phyloP scores from a whole-genome alignment of 2,888 invertebrate species.

The Cyclophora albipunctata region DNA sequence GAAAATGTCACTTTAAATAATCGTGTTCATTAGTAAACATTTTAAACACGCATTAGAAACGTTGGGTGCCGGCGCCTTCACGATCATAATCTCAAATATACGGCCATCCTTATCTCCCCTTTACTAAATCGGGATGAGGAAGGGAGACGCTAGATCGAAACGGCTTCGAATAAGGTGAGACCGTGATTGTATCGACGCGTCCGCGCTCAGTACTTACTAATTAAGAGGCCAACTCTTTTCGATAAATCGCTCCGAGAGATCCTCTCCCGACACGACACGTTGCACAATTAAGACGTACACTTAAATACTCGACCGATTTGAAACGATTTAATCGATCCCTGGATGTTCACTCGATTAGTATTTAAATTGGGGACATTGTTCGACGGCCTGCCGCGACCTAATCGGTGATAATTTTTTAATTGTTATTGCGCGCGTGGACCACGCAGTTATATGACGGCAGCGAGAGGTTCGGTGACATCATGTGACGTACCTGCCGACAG shows the following conservation, averaged over 20 bases:
- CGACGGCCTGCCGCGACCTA: constrained; percentile 51
- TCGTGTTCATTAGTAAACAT: constrained; percentile 74
- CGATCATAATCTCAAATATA: constrained; percentile 55
- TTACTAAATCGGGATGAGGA: constrained; percentile 13
- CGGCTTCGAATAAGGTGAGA: constrained; percentile 50
- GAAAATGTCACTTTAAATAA: constrained; percentile 73
- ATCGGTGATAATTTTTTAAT: constrained; percentile 64
- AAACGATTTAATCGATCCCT: constrained; percentile 50
- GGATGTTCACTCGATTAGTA: constrained; percentile 39
- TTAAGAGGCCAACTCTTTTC: constrained; percentile 47
- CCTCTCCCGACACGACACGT: constrained; percentile 10
- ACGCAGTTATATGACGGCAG: constrained; percentile 33
- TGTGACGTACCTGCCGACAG: constrained; percentile 7
- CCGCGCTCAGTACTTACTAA: constrained; percentile 62
- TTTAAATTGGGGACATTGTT: constrained; percentile 54
- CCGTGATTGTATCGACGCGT: constrained; percentile 55
- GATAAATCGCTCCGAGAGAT: constrained; percentile 31
- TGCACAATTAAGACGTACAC: constrained; percentile 57
- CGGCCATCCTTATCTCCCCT: constrained; percentile 33
- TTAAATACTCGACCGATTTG: constrained; percentile 41
- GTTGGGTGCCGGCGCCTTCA: constrained; percentile 67
- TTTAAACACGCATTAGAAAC: constrained; percentile 70
- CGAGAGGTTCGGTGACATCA: constrained; percentile 7
- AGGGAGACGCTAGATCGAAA: constrained; percentile 25
- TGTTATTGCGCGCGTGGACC: constrained; percentile 33